Percentiles rank a stretch among this genome's conserved stretches.
phyloP scores from a whole-genome alignment of 2,888 invertebrate genomes.

The Ommatoiulus sabulosus region DNA sequence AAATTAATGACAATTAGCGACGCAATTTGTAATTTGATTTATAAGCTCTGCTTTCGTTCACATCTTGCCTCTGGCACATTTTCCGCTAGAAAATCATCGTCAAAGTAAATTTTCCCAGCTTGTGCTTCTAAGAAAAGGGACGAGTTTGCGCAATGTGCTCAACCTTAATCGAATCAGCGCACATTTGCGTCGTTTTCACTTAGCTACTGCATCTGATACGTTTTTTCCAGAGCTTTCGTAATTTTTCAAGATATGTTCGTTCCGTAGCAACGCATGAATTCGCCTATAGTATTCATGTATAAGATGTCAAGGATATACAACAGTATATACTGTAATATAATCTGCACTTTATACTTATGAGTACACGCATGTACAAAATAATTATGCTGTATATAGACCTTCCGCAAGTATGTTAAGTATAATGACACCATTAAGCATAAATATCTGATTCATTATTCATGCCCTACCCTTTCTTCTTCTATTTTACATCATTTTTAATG shows the following conservation, averaged over 20 bases:
- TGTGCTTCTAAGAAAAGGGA: neutral
- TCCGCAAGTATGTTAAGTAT: too few relatives aligned
- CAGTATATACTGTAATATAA: neutral
- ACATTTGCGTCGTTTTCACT: slow-evolving; percentile 13
- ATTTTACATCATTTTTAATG: too few relatives aligned
- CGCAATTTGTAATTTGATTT: slow-evolving; percentile 47
- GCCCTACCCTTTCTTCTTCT: too few relatives aligned
- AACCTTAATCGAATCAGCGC: neutral
- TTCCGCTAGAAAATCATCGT: neutral
- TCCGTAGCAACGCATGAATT: too few relatives aligned
- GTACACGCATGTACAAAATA: too few relatives aligned
- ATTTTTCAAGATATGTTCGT: neutral
- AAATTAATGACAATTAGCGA: neutral
- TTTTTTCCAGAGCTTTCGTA: neutral
- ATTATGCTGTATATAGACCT: too few relatives aligned
- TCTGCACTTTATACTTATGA: too few relatives aligned
- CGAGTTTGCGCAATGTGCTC: slow-evolving; percentile 9
- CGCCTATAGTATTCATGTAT: too few relatives aligned
- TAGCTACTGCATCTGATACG: neutral
- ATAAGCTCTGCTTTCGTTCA: slow-evolving; percentile 45
- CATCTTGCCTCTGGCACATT: neutral
- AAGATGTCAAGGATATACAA: neutral
- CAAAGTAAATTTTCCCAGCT: slow-evolving; percentile 17
- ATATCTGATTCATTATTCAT: too few relatives aligned
- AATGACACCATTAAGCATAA: too few relatives aligned